These are phyloP conservation scores for Coptotermes formosanus DNA, from an alignment of 1,140 invertebrate species.

Conservation along the genomic window DNA sequence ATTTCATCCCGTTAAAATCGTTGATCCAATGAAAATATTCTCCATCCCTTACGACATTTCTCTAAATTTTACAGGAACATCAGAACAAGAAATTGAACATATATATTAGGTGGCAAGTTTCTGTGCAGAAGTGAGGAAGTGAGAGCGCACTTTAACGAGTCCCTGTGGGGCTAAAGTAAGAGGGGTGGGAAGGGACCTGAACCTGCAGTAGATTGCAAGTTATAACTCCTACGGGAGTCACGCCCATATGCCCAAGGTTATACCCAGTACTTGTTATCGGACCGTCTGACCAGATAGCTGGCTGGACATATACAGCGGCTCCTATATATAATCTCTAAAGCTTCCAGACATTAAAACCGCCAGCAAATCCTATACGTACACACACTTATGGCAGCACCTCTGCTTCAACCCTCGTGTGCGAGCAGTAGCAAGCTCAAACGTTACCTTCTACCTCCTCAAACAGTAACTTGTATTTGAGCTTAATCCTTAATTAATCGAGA, in stretches of 20 bases:
- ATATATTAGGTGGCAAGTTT: constrained; percentile 12
- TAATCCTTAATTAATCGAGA: constrained; percentile 8
- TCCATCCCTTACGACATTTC: neutral
- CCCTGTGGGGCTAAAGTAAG: neutral
- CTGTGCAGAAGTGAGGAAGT: neutral
- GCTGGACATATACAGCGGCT: neutral
- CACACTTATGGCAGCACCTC: neutral
- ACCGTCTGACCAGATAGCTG: neutral
- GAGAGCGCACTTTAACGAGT: neutral
- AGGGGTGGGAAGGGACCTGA: neutral
- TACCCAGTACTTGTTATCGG: constrained; percentile 4
- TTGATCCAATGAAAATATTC: too few relatives aligned
- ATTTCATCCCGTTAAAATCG: too few relatives aligned
- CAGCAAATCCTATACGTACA: constrained; percentile 8
- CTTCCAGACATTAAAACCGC: neutral
- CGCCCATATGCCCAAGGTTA: constrained; percentile 4
- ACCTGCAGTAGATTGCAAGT: neutral
- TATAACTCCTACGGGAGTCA: constrained; percentile 1
- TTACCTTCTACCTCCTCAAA: neutral
- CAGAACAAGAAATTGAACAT: neutral
- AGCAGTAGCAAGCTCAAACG: neutral
- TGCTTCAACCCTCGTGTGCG: neutral
- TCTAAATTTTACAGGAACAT: neutral
- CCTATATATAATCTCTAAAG: constrained; percentile 10
- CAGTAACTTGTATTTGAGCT: neutral